A percentile compares a stretch with the other conserved stretches of the same genome.
phyloP scores from a whole-genome alignment of 2,113 vertebrate genomes.

The Lepidothrix coronata region DNA sequence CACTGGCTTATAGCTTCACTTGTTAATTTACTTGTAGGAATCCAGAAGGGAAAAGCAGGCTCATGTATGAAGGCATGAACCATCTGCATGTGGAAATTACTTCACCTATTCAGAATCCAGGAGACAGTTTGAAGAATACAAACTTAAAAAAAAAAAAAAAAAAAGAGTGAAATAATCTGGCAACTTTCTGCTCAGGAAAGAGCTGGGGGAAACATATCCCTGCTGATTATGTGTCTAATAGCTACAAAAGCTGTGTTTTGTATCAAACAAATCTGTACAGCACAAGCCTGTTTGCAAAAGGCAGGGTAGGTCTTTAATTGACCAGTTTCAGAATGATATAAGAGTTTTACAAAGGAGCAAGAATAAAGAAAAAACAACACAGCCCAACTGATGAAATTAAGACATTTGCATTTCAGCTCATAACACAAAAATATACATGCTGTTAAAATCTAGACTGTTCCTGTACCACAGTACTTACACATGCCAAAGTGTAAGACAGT shows the following conservation, averaged over 20 bases:
- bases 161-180: background rate
- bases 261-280: constrained; percentile 25
- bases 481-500: background rate
- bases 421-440: background rate
- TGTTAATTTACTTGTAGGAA: constrained; percentile 8
- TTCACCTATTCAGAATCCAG: constrained; percentile 9
- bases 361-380: background rate
- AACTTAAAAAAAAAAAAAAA: background rate
- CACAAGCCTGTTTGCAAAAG: constrained; percentile 15
- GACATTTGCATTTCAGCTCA: background rate
- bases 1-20: background rate
- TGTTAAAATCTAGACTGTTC: background rate
- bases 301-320: background rate
- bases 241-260: background rate
- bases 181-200: constrained; percentile 42
- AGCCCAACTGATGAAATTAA: background rate
- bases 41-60: background rate
- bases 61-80: background rate
- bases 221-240: constrained; percentile 52
- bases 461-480: background rate
- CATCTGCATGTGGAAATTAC: constrained; percentile 47
- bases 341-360: background rate
- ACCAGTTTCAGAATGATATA: constrained; percentile 16
- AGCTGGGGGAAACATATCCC: background rate
- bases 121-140: background rate